Evolutionary conservation across 2,797 vertebrate genomes (phyloP), one percentile per base, ranked within the genome.

Genomic region (Mormyrops boulengeri): DNA sequence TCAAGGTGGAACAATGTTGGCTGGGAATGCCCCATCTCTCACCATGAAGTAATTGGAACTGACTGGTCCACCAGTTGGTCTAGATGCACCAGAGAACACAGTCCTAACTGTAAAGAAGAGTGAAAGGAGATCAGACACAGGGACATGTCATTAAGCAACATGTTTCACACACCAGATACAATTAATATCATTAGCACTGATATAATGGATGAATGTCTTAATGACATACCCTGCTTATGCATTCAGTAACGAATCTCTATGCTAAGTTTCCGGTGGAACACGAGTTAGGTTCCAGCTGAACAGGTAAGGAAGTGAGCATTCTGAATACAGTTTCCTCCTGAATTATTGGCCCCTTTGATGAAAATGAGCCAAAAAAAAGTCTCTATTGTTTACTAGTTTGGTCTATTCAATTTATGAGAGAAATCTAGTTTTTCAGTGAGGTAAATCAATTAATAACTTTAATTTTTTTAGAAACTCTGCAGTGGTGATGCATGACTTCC

Each of bases 21-120:
- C 50, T 87, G 44, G 3, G 50, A 34, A 38, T 1, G 12, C 12
- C 34, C 66, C 66, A 17, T 52, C 89, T 92, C 95, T 94, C 92
- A 96, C 96, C 96, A 96, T 95, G 92, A 91, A 93, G 91, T 93
- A 85, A 1, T 82, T 92, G 91, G 89, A 4, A 86, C 95, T 92
- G 0, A 88, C 89, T 0, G 94, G 91, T 89, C 89, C 93, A 80
- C 90, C 93, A 0, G 95, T 95, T 0, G 95, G 94, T 60, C 93
- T 95, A 89, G 49, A 53, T 12, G 85, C 3, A 26, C 85, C 85
- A 55, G 85, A 57, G 49, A 87, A 52, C 85, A 87, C 49, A 22
- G 22, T 34, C 14, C 14, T 52, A 57, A 87, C 85, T 87, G 85
- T 34, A 87, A 8, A 87, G 14, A 87, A 50, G 9, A 85, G 82